Percentiles rank a stretch among this genome's conserved stretches.
Conservation (phyloP, 2,888 invertebrate species). For the Synanthedon vespiformis region DNA sequence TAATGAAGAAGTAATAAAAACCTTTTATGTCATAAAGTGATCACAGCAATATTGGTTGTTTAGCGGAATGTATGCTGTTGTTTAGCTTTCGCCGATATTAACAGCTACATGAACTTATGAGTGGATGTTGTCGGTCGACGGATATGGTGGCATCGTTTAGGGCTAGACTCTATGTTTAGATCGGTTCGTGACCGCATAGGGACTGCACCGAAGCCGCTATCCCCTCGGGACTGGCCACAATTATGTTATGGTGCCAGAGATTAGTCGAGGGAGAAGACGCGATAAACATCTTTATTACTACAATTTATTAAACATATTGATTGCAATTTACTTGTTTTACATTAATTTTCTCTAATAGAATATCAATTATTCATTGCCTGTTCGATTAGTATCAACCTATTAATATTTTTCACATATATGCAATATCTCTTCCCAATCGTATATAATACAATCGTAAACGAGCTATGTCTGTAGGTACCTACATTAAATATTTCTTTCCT, state of each 20-base stretch:
- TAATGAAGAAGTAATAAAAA: too few species aligned
- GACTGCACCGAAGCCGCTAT: constrained; percentile 35
- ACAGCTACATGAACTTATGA: constrained; percentile 8
- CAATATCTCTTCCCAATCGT: neutral
- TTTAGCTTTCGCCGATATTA: neutral
- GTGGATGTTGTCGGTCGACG: constrained; percentile 37
- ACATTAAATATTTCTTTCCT: too few species aligned
- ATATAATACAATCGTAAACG: neutral
- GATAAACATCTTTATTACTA: constrained; percentile 30
- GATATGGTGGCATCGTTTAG: constrained; percentile 64
- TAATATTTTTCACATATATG: neutral
- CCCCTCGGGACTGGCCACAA: constrained; percentile 45
- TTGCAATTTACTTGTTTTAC: neutral
- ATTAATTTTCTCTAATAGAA: neutral
- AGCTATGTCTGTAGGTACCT: neutral
- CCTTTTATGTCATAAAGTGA: too few species aligned
- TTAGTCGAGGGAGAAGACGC: constrained; percentile 33
- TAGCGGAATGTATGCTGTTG: too few species aligned
- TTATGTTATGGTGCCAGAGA: constrained; percentile 58
- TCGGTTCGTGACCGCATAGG: constrained; percentile 53
- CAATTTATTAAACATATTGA: constrained; percentile 22
- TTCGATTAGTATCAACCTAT: neutral
- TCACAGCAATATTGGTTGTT: too few species aligned
- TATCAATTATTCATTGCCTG: too few species aligned
- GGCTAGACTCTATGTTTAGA: constrained; percentile 57